Base-by-base conservation (phyloP, 2,113 vertebrate species). In the Dromiciops gliroides region DNA sequence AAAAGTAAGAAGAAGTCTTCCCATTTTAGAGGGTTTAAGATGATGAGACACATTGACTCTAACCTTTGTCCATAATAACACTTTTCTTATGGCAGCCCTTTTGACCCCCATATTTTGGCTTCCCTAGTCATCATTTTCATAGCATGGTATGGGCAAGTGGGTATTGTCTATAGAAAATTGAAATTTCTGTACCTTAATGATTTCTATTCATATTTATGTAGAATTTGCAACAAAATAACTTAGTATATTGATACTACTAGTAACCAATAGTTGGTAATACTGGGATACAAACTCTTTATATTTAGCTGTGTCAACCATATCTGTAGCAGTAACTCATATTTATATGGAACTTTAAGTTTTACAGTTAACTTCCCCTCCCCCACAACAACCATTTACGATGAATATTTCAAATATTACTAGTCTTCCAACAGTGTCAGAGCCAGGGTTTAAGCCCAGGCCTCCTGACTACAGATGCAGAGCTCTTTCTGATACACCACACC, bases 1-100 rank as follows among this genome's bases (percentile, higher is more conserved):
- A 95, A 96, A 99, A 97, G 98, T 98, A 97, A 98, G 95, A 97
- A 98, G 95, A 95, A 48, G 50, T 92, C 92, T 97, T 56, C 51
- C 95, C 94, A 52, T 95, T 96, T 96, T 93, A 83, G 11, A 88
- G 1, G 94, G 93, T 52, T 90, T 95, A 52, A 94, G 83, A 37
- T 83, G n/a, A 67, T 52, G 93, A 89, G 50, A 83, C 60, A 83
- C 56, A 48, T 51, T 31, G 89, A 83, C 3, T 51, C 0, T 93
- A 44, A 28, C 19, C 25, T 91, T 90, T 83, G 24, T 91, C 2
- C 24, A 88, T 44, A 93, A 37, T 89, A 60, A 19, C 3, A 49
- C 0, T 16, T 67, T 83, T 83, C n/a, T 83, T 44, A 8, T 89
- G 93, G 37, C 60, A 89, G 89, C 49, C 14, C 10, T 75, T 75